These are phyloP conservation scores for Hypanus sabinus DNA, from an alignment of 2,113 vertebrate genomes.

Conservation along the genomic window DNA sequence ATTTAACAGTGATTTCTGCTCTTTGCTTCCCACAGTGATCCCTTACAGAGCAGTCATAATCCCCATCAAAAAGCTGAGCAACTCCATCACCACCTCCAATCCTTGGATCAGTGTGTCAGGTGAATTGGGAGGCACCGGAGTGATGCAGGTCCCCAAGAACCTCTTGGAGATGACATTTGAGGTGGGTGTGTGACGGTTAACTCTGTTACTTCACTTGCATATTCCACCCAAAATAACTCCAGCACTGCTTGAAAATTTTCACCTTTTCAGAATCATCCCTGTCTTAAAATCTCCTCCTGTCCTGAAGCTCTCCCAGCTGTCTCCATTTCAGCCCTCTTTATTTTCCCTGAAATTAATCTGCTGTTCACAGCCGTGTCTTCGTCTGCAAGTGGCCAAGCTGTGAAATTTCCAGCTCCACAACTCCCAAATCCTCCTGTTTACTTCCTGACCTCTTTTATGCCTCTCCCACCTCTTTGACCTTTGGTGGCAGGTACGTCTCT, in stretches of 20 bases:
- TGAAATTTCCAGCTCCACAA: no score
- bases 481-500: no score
- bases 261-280: neutral
- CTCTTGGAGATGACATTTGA: slow-evolving; percentile 92
- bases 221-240: neutral
- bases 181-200: slow-evolving; percentile 53
- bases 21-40: slow-evolving; percentile 63
- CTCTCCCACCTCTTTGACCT: no score
- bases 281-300: neutral
- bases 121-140: slow-evolving; percentile 85
- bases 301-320: neutral
- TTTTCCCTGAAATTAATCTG: no score
- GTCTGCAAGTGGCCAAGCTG: neutral
- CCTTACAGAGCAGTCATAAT: slow-evolving; percentile 87
- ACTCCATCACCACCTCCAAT: slow-evolving; percentile 86
- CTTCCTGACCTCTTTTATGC: no score
- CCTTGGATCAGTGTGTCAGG: slow-evolving; percentile 94
- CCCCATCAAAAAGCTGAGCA: slow-evolving; percentile 94
- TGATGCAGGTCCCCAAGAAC: slow-evolving; percentile 88
- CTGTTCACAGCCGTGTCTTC: neutral
- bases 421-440: no score
- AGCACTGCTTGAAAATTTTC: neutral
- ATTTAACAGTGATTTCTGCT: neutral
- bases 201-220: neutral
- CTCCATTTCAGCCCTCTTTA: no score